Evolutionary conservation across 2,113 vertebrate genomes (phyloP), one percentile per base, ranked within the genome.

Genomic region (Campylomormyrus numenius): DNA sequence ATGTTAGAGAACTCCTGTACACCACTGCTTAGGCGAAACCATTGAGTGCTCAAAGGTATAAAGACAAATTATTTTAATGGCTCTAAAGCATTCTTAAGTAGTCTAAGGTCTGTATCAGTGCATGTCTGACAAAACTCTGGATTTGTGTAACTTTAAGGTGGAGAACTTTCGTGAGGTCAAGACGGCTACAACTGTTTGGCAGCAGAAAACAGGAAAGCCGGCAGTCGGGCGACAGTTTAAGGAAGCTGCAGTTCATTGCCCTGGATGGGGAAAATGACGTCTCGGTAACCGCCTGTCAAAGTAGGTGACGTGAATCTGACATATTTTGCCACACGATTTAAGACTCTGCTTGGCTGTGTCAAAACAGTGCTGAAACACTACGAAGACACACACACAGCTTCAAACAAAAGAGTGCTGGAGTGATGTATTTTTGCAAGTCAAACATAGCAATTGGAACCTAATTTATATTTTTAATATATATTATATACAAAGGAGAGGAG

Each of bases 41-140:
- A 42, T 17, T 80, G 13, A 39, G 15, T 80, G 31, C 74, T 80
- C 74, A 80, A 80, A 80, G 4, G 31, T 42, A 39, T 80, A 39
- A 39, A 80, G 62, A 70, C 62, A 80, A 42, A 80, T 80, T 80
- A 42, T 80, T 90, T 46, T 87, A 90, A 80, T 89, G 86, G 91
- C 90, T 88, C 91, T 92, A 91, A 93, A 90, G 90, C 89, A 93
- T 93, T 94, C 90, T 92, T 94, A 89, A 24, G 89, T 87, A 74
- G 86, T 52, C 91, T 35, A 80, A 80, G 13, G 74, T 80, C 74
- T 42, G 13, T 85, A n/a, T 27, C 48, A 49, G 45, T 86, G 21
- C n/a, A 46, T n/a, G 10, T 8, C 31, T 80, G 74, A 80, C 35
- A 48, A 53, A 31, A 86, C 46, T 50, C 46, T 50, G 85, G 48